Evolutionary conservation across 2,797 vertebrate species (phyloP).

Genomic region (Poeciliopsis gracilis): DNA sequence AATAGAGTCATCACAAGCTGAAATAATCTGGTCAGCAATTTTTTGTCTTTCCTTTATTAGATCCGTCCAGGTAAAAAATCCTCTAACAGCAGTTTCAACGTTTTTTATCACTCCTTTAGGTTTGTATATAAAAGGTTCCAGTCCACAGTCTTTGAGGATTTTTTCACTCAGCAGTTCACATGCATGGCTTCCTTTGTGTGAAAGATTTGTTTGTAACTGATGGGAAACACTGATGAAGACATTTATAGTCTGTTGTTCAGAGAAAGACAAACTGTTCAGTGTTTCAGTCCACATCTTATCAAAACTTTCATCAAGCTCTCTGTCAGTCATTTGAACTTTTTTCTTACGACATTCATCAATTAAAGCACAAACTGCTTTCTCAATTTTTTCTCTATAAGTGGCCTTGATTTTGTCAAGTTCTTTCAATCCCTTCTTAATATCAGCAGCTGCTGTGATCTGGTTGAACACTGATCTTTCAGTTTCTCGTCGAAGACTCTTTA

Average conservation of each 20-base stretch:
- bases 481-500: conserved; percentile 53
- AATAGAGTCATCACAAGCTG: conserved; percentile 30
- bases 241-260: background rate
- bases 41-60: background rate
- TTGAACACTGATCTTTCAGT: conserved; percentile 47
- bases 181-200: conserved; percentile 30
- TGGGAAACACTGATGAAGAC: background rate
- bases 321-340: background rate
- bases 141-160: background rate
- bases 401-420: conserved; percentile 56
- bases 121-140: conserved; percentile 20
- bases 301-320: conserved; percentile 59
- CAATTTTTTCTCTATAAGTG: conserved; percentile 50
- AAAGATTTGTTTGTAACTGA: conserved; percentile 56
- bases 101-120: rapidly evolving
- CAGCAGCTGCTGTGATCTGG: conserved; percentile 45
- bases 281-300: conserved; percentile 66
- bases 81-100: rapidly evolving
- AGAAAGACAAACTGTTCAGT: conserved; percentile 4
- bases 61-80: rapidly evolving
- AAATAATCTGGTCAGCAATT: conserved; percentile 43
- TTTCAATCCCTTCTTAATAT: background rate
- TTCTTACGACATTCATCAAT: conserved; percentile 46
- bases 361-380: conserved; percentile 39
- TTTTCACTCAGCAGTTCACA: conserved; percentile 14